Evolutionary conservation across 2,888 invertebrate genomes (phyloP), one percentile per base, ranked within the genome.

Genomic region (Drosophila nr. fundita): DNA sequence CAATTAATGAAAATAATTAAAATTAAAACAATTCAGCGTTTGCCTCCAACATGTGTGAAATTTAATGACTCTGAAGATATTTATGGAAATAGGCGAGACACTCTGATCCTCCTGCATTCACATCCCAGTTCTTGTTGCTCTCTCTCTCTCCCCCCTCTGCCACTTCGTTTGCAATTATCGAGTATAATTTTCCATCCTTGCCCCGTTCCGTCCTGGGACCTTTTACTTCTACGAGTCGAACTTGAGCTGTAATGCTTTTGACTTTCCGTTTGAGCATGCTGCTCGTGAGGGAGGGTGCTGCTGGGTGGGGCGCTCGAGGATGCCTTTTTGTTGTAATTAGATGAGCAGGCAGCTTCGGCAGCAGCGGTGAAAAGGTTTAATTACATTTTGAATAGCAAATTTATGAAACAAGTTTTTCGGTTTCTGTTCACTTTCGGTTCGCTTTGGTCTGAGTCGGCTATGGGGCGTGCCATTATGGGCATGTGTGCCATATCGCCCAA

Each of bases 21-120:
- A 90, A 91, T 90, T 86, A 88, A 89, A 90, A 86, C 83, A 78
- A 89, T 88, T 85, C 86, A 75, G 77, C 70, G 74, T 52, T 67
- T 63, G 76, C 76, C 78, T 78, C 81, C 83, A 84, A 79, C 91
- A 90, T 91, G 91, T 90, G 90, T 88, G 87, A 90, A 90, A 90
- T 86, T 90, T 90, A 90, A 90, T 90, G 89, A 90, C 91, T 90
- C 88, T 87, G 91, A 90, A 90, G 90, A 90, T 87, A 90, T 90
- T 90, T 90, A 90, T 90, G 91, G 83, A 90, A 87, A 76, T 76
- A 74, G 69, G 59, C 61, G 64, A 72, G 66, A 63, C 61, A 29
- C 42, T 45, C 36, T 54, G 24, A 54, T 40, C 57, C 58, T 69
- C 58, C 65, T 64, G 67, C 66, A 45, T 57, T 48, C 59, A 67